Base-by-base conservation (phyloP, 2,888 invertebrate genomes). In the Xestia ashworthii region DNA sequence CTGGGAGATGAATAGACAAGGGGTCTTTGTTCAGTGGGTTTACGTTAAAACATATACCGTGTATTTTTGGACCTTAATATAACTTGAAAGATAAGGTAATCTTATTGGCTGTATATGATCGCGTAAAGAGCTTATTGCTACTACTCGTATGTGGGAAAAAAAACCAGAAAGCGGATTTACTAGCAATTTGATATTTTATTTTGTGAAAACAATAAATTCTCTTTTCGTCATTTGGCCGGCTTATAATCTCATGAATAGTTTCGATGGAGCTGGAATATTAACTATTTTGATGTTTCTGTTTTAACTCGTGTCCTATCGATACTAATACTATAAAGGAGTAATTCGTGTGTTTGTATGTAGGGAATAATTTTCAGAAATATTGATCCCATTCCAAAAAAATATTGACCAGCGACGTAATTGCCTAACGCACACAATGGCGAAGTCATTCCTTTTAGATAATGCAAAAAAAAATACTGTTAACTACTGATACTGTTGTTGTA, bases 1-100 rank as follows among this genome's bases (percentile, higher is more conserved):
- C 68, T 76, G 77, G 74, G 65, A 78, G 80, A 85, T 84, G 88
- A 80, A 88, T 84, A 82, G 84, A 87, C 82, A 87, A 86, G 71
- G 55, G 67, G 66, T 75, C 76, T 74, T 86, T 81, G 80, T 89
- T 89, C 76, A 75, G 41, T 71, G 62, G 53, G 66, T 66, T 76
- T n/a, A 44, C 71, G 67, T 77, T 74, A 71, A 80, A 80, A 74
- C 69, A 86, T 76, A 66, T 67, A 66, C 62, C 32, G 55, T 32
- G 60, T 66, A 74, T 77, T 60, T 83, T 86, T 70, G 5, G 46
- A 77, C 16, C 25, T 16, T 64, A 60, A 50, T 50, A 53, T 53
- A 67, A 14, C 9, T 71, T 25, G 6, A 71, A 53, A 53, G 9
- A 71, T 50, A 55, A 38, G 14, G 38, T 72, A 65, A 80, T 58